phyloP scores from a whole-genome alignment of 2,888 invertebrate species.

The Ceriagrion tenellum region DNA sequence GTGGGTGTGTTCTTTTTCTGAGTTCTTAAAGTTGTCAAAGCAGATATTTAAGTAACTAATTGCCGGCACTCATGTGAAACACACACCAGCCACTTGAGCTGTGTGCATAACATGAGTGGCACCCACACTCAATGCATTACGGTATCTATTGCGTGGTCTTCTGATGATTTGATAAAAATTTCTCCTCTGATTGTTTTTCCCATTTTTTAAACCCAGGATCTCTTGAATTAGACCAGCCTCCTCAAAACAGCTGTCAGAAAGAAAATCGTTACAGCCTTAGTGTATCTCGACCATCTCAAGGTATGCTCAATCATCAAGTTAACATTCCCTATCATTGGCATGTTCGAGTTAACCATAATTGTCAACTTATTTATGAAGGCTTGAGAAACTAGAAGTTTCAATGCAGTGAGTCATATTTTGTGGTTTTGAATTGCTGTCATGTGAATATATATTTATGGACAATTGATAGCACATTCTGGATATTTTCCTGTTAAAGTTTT shows the following conservation, averaged over 20 bases:
- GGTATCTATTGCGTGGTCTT: background rate
- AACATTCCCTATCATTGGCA: slow-evolving; percentile 32
- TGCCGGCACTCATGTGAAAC: too few relatives aligned
- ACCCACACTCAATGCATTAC: too few relatives aligned
- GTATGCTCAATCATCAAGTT: slow-evolving; percentile 63
- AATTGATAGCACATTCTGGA: background rate
- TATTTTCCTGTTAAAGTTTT: slow-evolving; percentile 17
- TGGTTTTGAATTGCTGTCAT: slow-evolving; percentile 28
- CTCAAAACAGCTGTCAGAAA: slow-evolving; percentile 86
- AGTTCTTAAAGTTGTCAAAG: too few relatives aligned
- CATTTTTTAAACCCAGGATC: slow-evolving; percentile 81
- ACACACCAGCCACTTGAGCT: too few relatives aligned
- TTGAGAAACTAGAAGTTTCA: slow-evolving; percentile 30
- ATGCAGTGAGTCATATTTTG: slow-evolving; percentile 32
- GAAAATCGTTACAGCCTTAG: slow-evolving; percentile 86
- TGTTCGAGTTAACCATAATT: slow-evolving; percentile 4
- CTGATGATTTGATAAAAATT: background rate
- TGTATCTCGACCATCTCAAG: slow-evolving; percentile 69
- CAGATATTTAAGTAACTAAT: too few relatives aligned
- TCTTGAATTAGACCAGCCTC: slow-evolving; percentile 89
- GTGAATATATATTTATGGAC: slow-evolving; percentile 32
- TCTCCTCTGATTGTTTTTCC: background rate
- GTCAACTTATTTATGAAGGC: background rate
- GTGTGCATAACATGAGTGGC: too few relatives aligned
- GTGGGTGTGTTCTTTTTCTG: too few relatives aligned